Conservation (phyloP, 1,140 invertebrate species). For the Drosophila nikananu region DNA sequence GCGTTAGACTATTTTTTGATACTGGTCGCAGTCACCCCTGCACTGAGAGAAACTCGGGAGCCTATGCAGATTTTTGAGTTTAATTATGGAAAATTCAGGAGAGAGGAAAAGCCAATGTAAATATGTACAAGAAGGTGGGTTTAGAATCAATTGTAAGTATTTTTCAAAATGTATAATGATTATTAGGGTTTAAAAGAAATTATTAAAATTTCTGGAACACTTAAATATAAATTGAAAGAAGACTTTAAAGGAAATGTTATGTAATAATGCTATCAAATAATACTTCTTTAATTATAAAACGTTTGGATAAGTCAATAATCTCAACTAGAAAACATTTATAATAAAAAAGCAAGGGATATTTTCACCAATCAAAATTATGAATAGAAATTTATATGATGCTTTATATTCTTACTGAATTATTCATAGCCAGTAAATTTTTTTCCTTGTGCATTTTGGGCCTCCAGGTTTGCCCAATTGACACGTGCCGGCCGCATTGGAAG, state of each 20-base stretch:
- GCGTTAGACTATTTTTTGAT: slow-evolving; percentile 35
- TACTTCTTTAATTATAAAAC: neutral
- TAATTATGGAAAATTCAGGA: neutral
- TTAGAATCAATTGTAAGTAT: neutral
- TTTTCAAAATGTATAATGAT: neutral
- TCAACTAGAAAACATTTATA: neutral
- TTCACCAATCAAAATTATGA: neutral
- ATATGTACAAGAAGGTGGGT: too few relatives aligned
- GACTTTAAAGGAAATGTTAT: too few relatives aligned
- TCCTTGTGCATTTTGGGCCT: slow-evolving; percentile 10
- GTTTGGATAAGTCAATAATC: neutral
- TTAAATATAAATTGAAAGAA: neutral
- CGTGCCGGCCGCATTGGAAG: slow-evolving; percentile 56
- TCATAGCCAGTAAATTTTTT: slow-evolving; percentile 1
- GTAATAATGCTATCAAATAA: too few relatives aligned
- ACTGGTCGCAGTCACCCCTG: slow-evolving; percentile 16
- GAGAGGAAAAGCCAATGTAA: neutral
- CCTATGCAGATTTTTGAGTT: neutral
- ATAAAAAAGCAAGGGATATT: neutral
- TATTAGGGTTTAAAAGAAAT: neutral
- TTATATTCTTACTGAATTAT: neutral
- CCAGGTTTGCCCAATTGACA: slow-evolving; percentile 61
- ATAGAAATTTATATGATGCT: neutral
- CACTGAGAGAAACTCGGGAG: slow-evolving; percentile 1
- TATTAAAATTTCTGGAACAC: neutral